Percentiles rank a stretch among this genome's conserved stretches.
phyloP scores from a whole-genome alignment of 2,888 invertebrate genomes.

The Icerya purchasi region DNA sequence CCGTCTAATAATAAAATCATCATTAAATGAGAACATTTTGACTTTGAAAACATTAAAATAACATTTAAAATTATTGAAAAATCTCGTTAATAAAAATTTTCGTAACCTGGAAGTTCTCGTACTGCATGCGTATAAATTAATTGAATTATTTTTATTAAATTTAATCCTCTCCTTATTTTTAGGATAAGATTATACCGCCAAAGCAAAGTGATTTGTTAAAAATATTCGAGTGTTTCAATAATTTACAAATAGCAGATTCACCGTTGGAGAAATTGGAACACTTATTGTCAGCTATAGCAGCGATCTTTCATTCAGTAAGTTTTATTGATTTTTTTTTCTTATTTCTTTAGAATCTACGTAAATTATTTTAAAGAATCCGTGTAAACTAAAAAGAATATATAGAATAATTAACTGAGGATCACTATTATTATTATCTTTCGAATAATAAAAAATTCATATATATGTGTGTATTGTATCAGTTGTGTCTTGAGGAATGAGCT shows the following conservation, averaged over 20 bases:
- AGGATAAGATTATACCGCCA: constrained; percentile 55
- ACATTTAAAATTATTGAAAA: too few species aligned
- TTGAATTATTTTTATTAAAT: too few species aligned
- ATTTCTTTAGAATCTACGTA: constrained; percentile 2
- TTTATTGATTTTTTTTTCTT: not conserved
- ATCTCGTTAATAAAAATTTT: too few species aligned
- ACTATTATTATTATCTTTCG: not conserved
- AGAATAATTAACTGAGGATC: too few species aligned
- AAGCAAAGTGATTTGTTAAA: constrained; percentile 48
- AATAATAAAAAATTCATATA: not conserved
- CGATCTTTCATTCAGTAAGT: constrained; percentile 50
- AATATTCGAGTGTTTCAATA: constrained; percentile 54
- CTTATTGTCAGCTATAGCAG: constrained; percentile 66
- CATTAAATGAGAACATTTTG: too few species aligned
- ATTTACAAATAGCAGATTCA: constrained; percentile 75
- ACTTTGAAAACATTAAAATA: too few species aligned
- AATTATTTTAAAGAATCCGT: not conserved
- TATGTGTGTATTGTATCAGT: not conserved
- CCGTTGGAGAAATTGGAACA: constrained; percentile 84
- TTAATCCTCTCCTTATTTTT: constrained; percentile 16
- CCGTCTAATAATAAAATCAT: too few species aligned
- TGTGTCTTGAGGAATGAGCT: too few species aligned
- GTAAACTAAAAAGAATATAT: too few species aligned
- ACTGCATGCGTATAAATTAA: too few species aligned
- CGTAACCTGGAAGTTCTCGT: too few species aligned